Percentiles rank a stretch among this genome's conserved stretches.
phyloP scores from a whole-genome alignment of 2,888 invertebrate genomes.

The Glaucopsyche alexis region DNA sequence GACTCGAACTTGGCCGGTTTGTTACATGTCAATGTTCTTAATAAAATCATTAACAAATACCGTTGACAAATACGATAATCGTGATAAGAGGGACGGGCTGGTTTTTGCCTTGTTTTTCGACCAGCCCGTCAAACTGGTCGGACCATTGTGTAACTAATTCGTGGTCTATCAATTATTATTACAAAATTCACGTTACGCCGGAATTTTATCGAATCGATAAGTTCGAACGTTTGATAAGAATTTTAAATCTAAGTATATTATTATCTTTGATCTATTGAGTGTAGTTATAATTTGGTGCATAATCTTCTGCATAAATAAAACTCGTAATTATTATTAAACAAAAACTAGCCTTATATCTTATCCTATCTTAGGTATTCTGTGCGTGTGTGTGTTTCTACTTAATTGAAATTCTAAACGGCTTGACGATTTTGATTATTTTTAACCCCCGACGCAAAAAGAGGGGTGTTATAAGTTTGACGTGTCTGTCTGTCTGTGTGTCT shows the following conservation, averaged over 20 bases:
- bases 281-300: neutral
- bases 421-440: too few relatives aligned
- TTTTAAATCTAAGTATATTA: neutral
- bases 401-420: too few relatives aligned
- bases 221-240: neutral
- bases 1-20: too few relatives aligned
- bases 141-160: slow-evolving; percentile 1
- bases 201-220: neutral
- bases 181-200: slow-evolving; percentile 5
- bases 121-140: neutral
- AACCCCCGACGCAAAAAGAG: too few relatives aligned
- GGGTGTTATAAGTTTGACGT: too few relatives aligned
- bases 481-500: too few relatives aligned
- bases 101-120: slow-evolving; percentile 11
- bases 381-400: too few relatives aligned
- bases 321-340: neutral
- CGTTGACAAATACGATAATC: neutral
- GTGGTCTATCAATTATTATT: slow-evolving; percentile 6
- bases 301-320: neutral
- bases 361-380: too few relatives aligned
- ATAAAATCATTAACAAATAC: neutral
- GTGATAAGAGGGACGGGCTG: neutral
- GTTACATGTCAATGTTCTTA: too few relatives aligned
- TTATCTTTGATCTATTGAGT: neutral
- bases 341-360: neutral